phyloP scores from a whole-genome alignment of 2,113 vertebrate species.

The Phocoena sinus region DNA sequence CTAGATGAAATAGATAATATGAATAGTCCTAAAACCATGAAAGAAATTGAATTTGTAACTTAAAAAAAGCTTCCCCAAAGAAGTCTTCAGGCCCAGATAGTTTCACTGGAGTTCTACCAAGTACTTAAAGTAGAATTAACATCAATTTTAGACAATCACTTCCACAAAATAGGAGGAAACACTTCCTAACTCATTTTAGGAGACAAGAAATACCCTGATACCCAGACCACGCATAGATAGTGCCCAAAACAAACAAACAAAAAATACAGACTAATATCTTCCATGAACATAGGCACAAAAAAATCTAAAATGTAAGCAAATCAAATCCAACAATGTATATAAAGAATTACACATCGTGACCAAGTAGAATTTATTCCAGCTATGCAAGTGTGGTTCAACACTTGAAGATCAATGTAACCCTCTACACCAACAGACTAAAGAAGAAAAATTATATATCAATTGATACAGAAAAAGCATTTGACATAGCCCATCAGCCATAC shows the following conservation, averaged over 20 bases:
- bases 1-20: not conserved
- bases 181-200: not conserved
- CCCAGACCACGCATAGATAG: not conserved
- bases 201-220: not conserved
- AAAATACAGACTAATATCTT: not conserved
- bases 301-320: not conserved
- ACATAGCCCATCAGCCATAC: not conserved
- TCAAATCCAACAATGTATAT: not conserved
- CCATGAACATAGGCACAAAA: not conserved
- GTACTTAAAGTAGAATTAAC: not conserved
- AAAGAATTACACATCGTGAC: not conserved
- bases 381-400: not conserved
- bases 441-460: not conserved
- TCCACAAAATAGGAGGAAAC: not conserved
- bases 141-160: not conserved
- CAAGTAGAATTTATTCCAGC: not conserved
- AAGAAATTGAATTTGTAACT: not conserved
- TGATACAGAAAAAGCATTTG: not conserved
- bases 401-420: not conserved
- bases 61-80: not conserved
- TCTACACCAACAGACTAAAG: not conserved
- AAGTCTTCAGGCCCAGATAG: not conserved
- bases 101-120: not conserved
- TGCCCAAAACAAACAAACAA: not conserved
- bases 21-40: not conserved